Evolutionary conservation across 2,888 invertebrate species (phyloP).

Genomic region (Mechanitis mazaeus): DNA sequence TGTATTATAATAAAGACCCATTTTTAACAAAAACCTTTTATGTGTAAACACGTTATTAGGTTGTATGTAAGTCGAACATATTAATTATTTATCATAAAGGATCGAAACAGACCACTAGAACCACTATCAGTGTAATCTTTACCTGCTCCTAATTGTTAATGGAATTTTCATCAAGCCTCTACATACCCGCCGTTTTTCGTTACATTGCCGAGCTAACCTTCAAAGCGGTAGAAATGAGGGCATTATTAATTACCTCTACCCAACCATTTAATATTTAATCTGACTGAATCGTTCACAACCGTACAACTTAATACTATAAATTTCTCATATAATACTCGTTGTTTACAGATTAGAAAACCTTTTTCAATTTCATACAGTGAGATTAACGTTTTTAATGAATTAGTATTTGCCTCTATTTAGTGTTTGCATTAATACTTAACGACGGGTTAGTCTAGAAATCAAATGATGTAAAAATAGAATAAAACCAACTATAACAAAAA

Average conservation of each 20-base stretch:
- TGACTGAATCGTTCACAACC: slow-evolving; percentile 59
- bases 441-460: no score
- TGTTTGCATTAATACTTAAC: no score
- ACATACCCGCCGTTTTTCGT: slow-evolving; percentile 68
- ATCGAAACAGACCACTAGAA: slow-evolving; percentile 15
- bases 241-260: slow-evolving; percentile 71
- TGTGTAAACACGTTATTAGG: no score
- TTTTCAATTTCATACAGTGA: not conserved
- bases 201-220: slow-evolving; percentile 50
- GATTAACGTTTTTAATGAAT: not conserved
- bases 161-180: slow-evolving; percentile 34
- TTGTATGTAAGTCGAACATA: no score
- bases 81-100: slow-evolving; percentile 9
- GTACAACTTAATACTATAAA: slow-evolving; percentile 63
- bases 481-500: no score
- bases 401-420: no score
- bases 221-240: slow-evolving; percentile 45
- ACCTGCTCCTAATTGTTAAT: slow-evolving; percentile 13
- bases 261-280: slow-evolving; percentile 68
- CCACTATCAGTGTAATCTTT: slow-evolving; percentile 18
- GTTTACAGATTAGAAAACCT: slow-evolving; percentile 42
- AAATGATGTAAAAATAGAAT: no score
- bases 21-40: no score
- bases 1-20: no score
- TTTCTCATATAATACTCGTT: slow-evolving; percentile 61